Base-by-base conservation (phyloP, 64 coral and sea anemone genomes). In the Montipora foliosa region DNA sequence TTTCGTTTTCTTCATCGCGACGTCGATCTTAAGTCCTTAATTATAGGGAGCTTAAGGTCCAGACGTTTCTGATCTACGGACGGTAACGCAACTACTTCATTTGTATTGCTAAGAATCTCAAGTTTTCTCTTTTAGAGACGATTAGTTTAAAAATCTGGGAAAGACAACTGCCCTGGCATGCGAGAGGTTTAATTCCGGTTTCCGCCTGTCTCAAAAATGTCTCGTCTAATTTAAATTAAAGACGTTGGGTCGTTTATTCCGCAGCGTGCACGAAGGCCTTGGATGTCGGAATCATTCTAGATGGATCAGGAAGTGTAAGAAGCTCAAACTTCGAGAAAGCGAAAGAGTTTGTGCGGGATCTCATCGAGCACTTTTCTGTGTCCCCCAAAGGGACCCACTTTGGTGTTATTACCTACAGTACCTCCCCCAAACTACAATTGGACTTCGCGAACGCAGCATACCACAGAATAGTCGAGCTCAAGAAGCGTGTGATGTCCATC, bases 261-360 rank as follows among this genome's bases (percentile, higher is more conserved):
- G 4, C 29, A 59, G 79, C 80, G 9, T 74, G 80, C n/a, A 84
- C 81, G 3, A 81, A 83, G 22, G 66, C 92, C 59, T 77, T 66
- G 81, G 76, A 92, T 44, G 75, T 89, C n/a, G 83, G 84, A 37
- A 88, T 87, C 83, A 76, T 90, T 71, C 77, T 94, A 4, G 87
- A 89, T 21, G 86, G 86, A 20, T 94, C 87, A 4, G 87, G 86
- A 21, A 94, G 87, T 19, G 87, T 91, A 8, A 15, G 81, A 20
- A 83, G 51, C 71, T 11, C 6, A 12, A 95, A 95, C 80, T 90
- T 86, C 46, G 59, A 67, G 4, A 91, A 79, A 49, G 80, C 80
- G 4, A 91, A 90, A 73, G 59, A 47, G 13, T 89, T 89, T 19
- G 88, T 90, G 12, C 4, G 50, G 8, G 29, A 84, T 0, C 53